Evolutionary conservation across 2,888 invertebrate species (phyloP).

Genomic region (Mesorhabditis spiculigera): DNA sequence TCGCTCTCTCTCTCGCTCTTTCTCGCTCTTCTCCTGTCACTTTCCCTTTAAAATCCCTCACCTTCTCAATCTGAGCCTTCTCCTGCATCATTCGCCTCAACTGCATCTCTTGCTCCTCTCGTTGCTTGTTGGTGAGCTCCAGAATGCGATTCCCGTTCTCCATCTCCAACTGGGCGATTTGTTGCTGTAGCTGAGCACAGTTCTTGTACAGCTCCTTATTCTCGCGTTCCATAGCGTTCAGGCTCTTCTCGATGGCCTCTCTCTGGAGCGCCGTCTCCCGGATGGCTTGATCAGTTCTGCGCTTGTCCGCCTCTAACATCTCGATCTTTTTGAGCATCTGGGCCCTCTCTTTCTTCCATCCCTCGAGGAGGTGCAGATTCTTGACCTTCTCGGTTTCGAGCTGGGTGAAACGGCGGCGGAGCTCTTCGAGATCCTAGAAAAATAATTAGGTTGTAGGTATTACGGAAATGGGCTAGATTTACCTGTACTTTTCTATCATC

Average conservation of each 20-base stretch:
- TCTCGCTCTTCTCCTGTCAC: neutral
- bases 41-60: neutral
- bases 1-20: too few species aligned
- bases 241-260: slow-evolving; percentile 57
- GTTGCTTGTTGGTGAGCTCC: slow-evolving; percentile 56
- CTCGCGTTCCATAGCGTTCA: slow-evolving; percentile 58
- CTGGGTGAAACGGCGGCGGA: slow-evolving; percentile 43
- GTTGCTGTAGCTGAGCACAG: slow-evolving; percentile 57
- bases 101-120: slow-evolving; percentile 56
- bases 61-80: slow-evolving; percentile 42
- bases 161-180: slow-evolving; percentile 58
- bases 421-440: slow-evolving; percentile 45
- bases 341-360: slow-evolving; percentile 53
- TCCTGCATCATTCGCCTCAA: slow-evolving; percentile 52
- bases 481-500: too few species aligned
- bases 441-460: too few species aligned
- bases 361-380: slow-evolving; percentile 39
- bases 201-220: slow-evolving; percentile 58
- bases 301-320: slow-evolving; percentile 54
- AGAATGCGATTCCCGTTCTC: slow-evolving; percentile 56
- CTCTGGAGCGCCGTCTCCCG: slow-evolving; percentile 56
- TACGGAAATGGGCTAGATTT: too few species aligned
- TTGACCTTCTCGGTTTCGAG: slow-evolving; percentile 45
- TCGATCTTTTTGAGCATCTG: slow-evolving; percentile 55
- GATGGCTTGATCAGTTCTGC: slow-evolving; percentile 54